Percentiles rank a stretch among this genome's conserved stretches.
Evolutionary conservation across 2,888 invertebrate species (phyloP).

Genomic region (Polyommatus icarus): DNA sequence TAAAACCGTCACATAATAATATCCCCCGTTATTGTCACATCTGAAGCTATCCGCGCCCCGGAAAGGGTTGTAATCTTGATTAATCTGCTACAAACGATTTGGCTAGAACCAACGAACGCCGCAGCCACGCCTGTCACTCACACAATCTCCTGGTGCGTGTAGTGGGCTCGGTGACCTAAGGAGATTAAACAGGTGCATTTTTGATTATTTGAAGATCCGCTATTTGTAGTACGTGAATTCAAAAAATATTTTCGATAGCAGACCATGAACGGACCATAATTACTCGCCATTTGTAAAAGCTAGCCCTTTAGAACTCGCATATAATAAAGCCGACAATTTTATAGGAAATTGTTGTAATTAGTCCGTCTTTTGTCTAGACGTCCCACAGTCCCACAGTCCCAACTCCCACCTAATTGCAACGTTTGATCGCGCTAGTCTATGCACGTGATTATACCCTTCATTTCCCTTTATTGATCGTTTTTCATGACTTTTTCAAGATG

Average conservation of each 20-base stretch:
- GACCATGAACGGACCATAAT: neutral
- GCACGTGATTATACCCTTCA: slow-evolving; percentile 16
- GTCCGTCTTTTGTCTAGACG: slow-evolving; percentile 3
- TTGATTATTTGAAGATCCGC: neutral
- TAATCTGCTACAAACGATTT: slow-evolving; percentile 73
- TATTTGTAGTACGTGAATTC: neutral
- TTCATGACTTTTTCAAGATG: neutral
- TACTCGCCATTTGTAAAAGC: neutral
- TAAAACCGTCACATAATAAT: neutral
- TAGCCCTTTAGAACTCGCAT: neutral
- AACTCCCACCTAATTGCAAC: slow-evolving; percentile 3
- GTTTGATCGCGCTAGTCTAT: slow-evolving; percentile 1
- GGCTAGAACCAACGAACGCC: slow-evolving; percentile 21
- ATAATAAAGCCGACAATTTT: slow-evolving; percentile 13
- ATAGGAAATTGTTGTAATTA: slow-evolving; percentile 23
- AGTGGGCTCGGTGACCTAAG: neutral
- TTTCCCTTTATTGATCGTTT: neutral
- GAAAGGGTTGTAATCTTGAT: slow-evolving; percentile 77
- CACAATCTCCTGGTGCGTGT: neutral
- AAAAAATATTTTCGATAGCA: neutral
- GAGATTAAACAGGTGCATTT: slow-evolving; percentile 8
- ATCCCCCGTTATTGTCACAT: slow-evolving; percentile 63
- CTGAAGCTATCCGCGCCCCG: slow-evolving; percentile 64
- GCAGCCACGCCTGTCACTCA: slow-evolving; percentile 24
- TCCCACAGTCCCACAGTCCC: neutral